Conservation (phyloP, 2,888 invertebrate genomes). For the Sesia bembeciformis region DNA sequence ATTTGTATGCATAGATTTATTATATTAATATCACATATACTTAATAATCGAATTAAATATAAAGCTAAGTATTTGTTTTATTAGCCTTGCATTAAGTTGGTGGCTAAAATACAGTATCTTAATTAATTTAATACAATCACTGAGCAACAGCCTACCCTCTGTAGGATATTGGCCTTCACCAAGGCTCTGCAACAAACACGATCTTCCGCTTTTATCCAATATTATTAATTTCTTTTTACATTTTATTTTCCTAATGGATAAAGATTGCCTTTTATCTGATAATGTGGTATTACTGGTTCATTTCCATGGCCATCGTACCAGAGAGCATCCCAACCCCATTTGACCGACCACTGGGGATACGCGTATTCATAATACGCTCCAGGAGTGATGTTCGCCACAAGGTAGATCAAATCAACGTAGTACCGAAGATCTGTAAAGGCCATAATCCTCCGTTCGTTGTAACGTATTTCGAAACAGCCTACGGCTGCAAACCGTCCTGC, state of each 20-base stretch:
- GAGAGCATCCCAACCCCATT: neutral
- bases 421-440: conserved; percentile 35
- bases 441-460: conserved; percentile 33
- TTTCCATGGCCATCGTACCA: conserved; percentile 3
- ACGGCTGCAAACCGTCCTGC: conserved; percentile 17
- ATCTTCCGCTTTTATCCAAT: too few species aligned
- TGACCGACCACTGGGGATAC: conserved; percentile 32
- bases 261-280: neutral
- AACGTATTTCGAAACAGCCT: conserved; percentile 39
- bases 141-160: too few species aligned
- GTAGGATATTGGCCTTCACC: too few species aligned
- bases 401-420: conserved; percentile 21
- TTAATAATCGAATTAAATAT: too few species aligned
- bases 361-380: conserved; percentile 47
- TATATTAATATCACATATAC: too few species aligned
- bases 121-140: too few species aligned
- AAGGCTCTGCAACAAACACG: too few species aligned
- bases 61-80: too few species aligned
- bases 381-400: conserved; percentile 12
- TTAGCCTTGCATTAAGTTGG: too few species aligned
- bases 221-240: too few species aligned
- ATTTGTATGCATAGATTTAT: too few species aligned
- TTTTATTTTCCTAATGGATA: neutral
- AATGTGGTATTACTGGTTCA: neutral
- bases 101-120: too few species aligned